phyloP scores from a whole-genome alignment of 2,888 invertebrate genomes.

The Lagria hirta region DNA sequence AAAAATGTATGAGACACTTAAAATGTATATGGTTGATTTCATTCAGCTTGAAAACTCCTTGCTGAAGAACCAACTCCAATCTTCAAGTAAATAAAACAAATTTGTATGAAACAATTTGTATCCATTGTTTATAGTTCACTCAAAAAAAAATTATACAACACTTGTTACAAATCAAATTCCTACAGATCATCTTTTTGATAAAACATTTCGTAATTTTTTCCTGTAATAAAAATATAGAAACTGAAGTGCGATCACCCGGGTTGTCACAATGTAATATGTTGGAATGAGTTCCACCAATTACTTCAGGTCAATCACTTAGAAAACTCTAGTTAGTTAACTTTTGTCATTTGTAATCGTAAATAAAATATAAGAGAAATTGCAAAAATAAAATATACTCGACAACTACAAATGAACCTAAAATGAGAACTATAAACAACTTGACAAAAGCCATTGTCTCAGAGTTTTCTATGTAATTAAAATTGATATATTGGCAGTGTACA shows the following conservation, averaged over 20 bases:
- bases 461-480: constrained; percentile 31
- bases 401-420: background rate
- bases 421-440: constrained; percentile 7
- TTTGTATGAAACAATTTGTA: constrained; percentile 53
- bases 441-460: constrained; percentile 21
- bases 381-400: constrained; percentile 2
- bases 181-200: constrained; percentile 44
- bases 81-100: constrained; percentile 42
- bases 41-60: too few species aligned
- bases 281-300: constrained; percentile 48
- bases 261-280: constrained; percentile 33
- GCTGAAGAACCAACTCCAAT: too few species aligned
- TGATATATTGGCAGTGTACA: constrained; percentile 41
- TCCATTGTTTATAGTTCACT: constrained; percentile 54
- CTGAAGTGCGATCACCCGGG: constrained; percentile 26
- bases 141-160: constrained; percentile 53
- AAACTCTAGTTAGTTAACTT: constrained; percentile 30
- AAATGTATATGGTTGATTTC: too few species aligned
- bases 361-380: constrained; percentile 14
- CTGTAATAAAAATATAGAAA: constrained; percentile 47
- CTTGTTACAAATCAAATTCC: constrained; percentile 52
- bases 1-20: too few species aligned
- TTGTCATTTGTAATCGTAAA: constrained; percentile 17
- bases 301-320: constrained; percentile 36
- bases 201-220: constrained; percentile 41